A percentile compares a stretch with the other conserved stretches of the same genome.
Conservation (phyloP, 2,113 vertebrate species). For the Aspiorhynchus laticeps region DNA sequence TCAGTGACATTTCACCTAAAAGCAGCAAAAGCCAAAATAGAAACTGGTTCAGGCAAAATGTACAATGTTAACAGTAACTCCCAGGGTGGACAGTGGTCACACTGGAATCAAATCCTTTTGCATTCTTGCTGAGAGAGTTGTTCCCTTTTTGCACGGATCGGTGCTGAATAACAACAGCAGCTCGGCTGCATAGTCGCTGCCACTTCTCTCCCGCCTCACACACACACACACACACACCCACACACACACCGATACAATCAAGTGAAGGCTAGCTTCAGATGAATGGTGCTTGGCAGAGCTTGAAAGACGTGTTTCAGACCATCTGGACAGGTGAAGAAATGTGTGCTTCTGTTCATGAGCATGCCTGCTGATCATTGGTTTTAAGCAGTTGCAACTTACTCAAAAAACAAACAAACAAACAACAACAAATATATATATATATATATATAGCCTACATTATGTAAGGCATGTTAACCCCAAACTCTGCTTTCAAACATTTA, state of each 20-base stretch:
- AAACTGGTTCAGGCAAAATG: slow-evolving; percentile 3
- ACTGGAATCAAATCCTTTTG: neutral
- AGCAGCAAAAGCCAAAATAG: slow-evolving; percentile 24
- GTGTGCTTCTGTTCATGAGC: neutral
- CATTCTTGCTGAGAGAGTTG: neutral
- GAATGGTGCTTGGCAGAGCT: slow-evolving; percentile 24
- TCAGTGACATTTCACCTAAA: slow-evolving; percentile 25
- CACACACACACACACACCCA: neutral
- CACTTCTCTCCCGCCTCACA: neutral
- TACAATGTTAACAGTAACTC: slow-evolving; percentile 17
- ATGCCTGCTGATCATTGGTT: slow-evolving; percentile 15
- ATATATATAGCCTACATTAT: neutral
- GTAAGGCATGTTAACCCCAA: neutral
- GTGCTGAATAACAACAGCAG: neutral
- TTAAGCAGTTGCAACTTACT: neutral
- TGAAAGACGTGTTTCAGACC: slow-evolving; percentile 21
- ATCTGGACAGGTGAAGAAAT: slow-evolving; percentile 21
- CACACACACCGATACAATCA: neutral
- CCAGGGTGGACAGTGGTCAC: slow-evolving; percentile 5
- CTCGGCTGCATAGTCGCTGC: neutral
- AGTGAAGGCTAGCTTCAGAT: slow-evolving; percentile 22
- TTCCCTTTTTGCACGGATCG: neutral
- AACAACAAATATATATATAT: neutral
- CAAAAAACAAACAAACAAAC: too few species aligned
- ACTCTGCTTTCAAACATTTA: neutral